Base-by-base conservation (phyloP, 2,113 vertebrate species). In the Vireo altiloquus region DNA sequence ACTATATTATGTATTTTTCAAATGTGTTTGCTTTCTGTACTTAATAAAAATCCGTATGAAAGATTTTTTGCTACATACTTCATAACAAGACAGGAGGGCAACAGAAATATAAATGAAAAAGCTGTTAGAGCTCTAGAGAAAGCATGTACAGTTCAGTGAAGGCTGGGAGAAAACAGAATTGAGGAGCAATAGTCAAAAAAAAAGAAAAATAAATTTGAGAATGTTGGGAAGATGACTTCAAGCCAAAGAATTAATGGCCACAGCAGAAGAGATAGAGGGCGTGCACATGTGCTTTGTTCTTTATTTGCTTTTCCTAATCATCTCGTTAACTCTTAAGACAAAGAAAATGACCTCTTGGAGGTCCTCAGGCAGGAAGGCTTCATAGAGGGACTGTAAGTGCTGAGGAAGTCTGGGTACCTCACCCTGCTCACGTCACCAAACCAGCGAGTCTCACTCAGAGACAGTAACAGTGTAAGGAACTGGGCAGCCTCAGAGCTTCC, bases 151-250 rank as follows among this genome's bases (percentile, higher is more conserved):
- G 25, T 30, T 47, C 25, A 28, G 8, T 19, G 15, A 59, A 47
- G 4, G 8, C 18, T 30, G 3, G 3, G 19, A 7, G 2, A 2
- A 50, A n/a, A 47, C 11, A 44, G 15, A 76, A n/a, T 14, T 7
- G 8, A 66, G 21, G 6, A 49, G 23, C 12, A 37, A 72, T 2
- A 21, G 14, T 2, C 0, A 15, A 76, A 61, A 61, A 35, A 3
- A 8, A 19, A 35, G 4, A 21, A 21, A 28, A 5, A n/a, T 0
- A 31, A 40, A 61, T 23, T 47, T 2, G 7, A 61, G 17, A 52
- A 76, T 4, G 3, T 1, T 2, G 10, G 4, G 23, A 75, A 64
- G 52, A 20, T 0, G 0, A 70, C 14, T 15, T 52, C 22, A 61
- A 71, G 42, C 13, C n/a, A 59, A 47, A 87, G 37, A 68, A 25